Evolutionary conservation across 2,797 vertebrate genomes (phyloP).

Genomic region (Rhabdophis nuchalis): DNA sequence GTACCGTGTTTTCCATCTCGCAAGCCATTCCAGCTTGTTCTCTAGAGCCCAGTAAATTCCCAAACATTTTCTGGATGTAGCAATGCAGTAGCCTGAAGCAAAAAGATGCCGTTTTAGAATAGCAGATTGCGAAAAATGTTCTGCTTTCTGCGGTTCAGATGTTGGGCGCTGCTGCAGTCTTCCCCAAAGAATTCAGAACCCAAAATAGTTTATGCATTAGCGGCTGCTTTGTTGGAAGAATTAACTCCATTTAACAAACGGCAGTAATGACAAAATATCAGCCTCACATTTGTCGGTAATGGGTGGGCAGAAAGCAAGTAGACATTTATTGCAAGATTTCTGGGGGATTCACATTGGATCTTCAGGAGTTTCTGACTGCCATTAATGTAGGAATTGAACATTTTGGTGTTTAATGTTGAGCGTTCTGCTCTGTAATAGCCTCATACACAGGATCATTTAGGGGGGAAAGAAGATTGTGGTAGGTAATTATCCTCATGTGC

Average conservation of each 20-base stretch:
- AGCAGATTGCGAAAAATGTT: not conserved
- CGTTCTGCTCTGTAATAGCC: not conserved
- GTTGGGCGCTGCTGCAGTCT: not conserved
- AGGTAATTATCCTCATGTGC: not conserved
- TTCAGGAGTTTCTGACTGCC: not conserved
- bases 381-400: not conserved
- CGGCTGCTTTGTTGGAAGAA: not conserved
- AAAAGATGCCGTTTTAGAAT: not conserved
- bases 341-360: not conserved
- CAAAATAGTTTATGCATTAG: not conserved
- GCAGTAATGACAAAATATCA: not conserved
- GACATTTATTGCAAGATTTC: not conserved
- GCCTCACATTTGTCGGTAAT: not conserved
- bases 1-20: slow-evolving; percentile 1
- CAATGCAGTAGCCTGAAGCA: not conserved
- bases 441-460: not conserved
- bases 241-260: not conserved
- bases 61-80: not conserved
- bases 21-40: slow-evolving; percentile 11
- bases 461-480: not conserved
- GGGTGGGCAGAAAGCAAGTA: not conserved
- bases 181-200: not conserved
- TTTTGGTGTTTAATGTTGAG: not conserved
- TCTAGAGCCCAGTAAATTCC: slow-evolving; percentile 4
- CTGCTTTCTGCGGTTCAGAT: not conserved